These are phyloP conservation scores for Pogoniulus pusillus DNA, from an alignment of 2,797 vertebrate species.

Conservation along the genomic window DNA sequence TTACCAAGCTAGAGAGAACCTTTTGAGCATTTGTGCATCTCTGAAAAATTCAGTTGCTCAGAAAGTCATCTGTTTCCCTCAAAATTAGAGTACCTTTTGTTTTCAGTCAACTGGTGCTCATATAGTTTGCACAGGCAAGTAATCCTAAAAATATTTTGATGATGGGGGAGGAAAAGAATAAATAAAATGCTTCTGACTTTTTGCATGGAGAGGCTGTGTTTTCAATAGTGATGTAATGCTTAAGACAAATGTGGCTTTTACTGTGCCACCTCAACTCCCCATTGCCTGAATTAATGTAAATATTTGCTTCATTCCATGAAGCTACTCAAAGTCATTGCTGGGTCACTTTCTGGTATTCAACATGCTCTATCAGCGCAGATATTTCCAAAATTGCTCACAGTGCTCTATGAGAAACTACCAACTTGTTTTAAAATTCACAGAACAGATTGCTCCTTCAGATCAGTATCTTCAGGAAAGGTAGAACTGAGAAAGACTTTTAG, in stretches of 20 bases:
- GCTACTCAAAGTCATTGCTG: conserved; percentile 4
- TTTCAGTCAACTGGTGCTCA: conserved; percentile 22
- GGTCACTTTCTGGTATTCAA: conserved; percentile 15
- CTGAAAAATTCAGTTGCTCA: not conserved
- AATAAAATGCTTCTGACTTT: conserved; percentile 39
- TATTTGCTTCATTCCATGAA: conserved; percentile 61
- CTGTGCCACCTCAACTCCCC: conserved; percentile 7
- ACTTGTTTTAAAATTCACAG: not conserved
- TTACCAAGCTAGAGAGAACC: not conserved
- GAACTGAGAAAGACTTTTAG: not conserved
- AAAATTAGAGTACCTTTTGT: conserved; percentile 22
- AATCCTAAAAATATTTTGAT: conserved; percentile 61
- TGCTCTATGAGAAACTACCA: not conserved
- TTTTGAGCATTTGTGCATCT: not conserved
- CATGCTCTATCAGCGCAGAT: not conserved
- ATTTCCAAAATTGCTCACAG: not conserved
- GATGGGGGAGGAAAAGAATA: not conserved
- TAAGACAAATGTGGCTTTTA: conserved; percentile 60
- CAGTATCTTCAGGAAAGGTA: not conserved
- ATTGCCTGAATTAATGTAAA: conserved; percentile 57
- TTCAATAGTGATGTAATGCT: conserved; percentile 41
- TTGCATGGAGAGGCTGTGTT: conserved; percentile 44
- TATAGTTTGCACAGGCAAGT: conserved; percentile 15
- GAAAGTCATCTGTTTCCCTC: not conserved
- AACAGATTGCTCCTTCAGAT: not conserved